Evolutionary conservation across 2,797 vertebrate genomes (phyloP).

Genomic region (Bradypus variegatus): DNA sequence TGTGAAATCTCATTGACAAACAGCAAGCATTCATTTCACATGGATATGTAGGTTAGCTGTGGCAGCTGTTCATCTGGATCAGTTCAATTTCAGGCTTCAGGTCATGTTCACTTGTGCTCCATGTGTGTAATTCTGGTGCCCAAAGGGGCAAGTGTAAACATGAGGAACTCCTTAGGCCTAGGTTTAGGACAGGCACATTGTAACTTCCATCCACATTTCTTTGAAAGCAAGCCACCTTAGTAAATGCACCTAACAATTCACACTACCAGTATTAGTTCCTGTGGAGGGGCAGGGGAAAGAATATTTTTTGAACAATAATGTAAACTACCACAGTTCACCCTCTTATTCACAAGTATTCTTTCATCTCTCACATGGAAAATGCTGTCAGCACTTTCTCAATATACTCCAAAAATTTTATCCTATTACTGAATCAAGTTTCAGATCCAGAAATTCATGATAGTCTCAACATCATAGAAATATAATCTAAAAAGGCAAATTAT

Average conservation of each 20-base stretch:
- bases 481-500: no score
- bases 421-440: no score
- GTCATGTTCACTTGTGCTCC: not conserved
- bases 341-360: no score
- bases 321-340: no score
- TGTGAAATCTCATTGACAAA: not conserved
- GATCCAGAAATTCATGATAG: no score
- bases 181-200: not conserved
- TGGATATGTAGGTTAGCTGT: not conserved
- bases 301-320: no score
- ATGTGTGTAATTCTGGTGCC: not conserved
- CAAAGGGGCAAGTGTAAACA: not conserved
- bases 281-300: not conserved
- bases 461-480: no score
- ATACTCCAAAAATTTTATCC: no score
- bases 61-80: not conserved
- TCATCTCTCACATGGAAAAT: no score
- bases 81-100: not conserved
- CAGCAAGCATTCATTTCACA: not conserved
- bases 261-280: not conserved
- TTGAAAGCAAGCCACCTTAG: not conserved
- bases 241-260: not conserved
- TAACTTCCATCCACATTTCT: not conserved
- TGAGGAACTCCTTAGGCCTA: not conserved
- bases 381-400: no score